These are phyloP conservation scores for Lepidonotus clava DNA, from an alignment of 2,888 invertebrate species.

Conservation along the genomic window DNA sequence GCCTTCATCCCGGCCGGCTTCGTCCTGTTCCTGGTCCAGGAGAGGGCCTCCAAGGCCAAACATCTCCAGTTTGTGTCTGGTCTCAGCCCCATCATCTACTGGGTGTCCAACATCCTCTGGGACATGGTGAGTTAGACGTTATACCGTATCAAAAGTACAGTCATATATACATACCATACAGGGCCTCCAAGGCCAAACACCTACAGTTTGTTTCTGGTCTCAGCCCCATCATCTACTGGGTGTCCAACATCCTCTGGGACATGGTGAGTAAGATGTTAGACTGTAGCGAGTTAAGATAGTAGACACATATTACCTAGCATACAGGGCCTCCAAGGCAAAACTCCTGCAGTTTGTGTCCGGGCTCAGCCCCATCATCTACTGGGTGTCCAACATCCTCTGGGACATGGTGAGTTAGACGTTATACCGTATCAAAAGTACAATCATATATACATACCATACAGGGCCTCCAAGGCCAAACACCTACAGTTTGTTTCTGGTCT, in stretches of 20 bases:
- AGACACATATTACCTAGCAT: no score
- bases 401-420: constrained; percentile 83
- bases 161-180: no score
- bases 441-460: no score
- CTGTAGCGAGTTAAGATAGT: no score
- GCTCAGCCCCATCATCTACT: constrained; percentile 85
- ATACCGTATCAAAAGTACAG: no score
- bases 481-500: constrained; percentile 63
- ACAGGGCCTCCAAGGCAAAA: constrained; percentile 44
- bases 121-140: constrained; percentile 83
- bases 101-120: constrained; percentile 86
- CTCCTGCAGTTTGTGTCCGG: constrained; percentile 62
- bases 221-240: constrained; percentile 81
- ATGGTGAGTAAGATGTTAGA: no score
- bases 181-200: constrained; percentile 49
- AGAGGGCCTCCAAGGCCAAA: constrained; percentile 44
- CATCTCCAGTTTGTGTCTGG: constrained; percentile 63
- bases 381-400: constrained; percentile 86
- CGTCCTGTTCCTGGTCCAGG: constrained; percentile 52
- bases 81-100: constrained; percentile 85
- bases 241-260: not conserved
- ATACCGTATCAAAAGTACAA: no score
- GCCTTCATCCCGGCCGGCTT: constrained; percentile 58
- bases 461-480: constrained; percentile 49
- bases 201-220: constrained; percentile 63